These are phyloP conservation scores for Sigmodon hispidus DNA, from an alignment of 2,113 vertebrate species.

Conservation along the genomic window DNA sequence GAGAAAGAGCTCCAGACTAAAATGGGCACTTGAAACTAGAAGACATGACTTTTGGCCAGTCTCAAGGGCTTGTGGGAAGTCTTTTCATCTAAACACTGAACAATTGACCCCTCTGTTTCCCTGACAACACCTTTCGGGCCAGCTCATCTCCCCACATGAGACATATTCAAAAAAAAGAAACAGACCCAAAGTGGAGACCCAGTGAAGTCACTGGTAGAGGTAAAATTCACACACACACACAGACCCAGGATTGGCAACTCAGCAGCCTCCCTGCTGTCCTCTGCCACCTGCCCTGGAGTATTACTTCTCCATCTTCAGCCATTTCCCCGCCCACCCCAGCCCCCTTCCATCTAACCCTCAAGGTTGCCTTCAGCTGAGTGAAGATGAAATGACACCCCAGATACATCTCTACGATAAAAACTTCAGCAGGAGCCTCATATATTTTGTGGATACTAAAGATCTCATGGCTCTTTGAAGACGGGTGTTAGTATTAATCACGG, in stretches of 20 bases:
- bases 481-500: constrained; percentile 67
- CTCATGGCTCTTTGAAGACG: constrained; percentile 68
- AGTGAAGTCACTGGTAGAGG: too few relatives aligned
- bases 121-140: not conserved
- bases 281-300: not conserved
- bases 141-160: rapidly evolving
- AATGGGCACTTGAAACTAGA: not conserved
- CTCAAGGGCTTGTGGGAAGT: not conserved
- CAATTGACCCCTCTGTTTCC: not conserved
- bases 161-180: not conserved
- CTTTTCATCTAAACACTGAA: not conserved
- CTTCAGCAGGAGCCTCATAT: constrained; percentile 70
- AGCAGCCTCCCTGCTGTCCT: not conserved
- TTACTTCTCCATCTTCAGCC: not conserved
- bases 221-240: not conserved
- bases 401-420: constrained; percentile 71
- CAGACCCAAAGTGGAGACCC: not conserved
- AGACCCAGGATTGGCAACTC: not conserved
- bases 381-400: constrained; percentile 70
- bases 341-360: constrained; percentile 55
- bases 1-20: not conserved
- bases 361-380: constrained; percentile 64
- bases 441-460: constrained; percentile 70
- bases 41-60: not conserved
- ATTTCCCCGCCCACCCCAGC: constrained; percentile 28